These are phyloP conservation scores for Endotricha flammealis DNA, from an alignment of 2,888 invertebrate genomes.

Conservation along the genomic window DNA sequence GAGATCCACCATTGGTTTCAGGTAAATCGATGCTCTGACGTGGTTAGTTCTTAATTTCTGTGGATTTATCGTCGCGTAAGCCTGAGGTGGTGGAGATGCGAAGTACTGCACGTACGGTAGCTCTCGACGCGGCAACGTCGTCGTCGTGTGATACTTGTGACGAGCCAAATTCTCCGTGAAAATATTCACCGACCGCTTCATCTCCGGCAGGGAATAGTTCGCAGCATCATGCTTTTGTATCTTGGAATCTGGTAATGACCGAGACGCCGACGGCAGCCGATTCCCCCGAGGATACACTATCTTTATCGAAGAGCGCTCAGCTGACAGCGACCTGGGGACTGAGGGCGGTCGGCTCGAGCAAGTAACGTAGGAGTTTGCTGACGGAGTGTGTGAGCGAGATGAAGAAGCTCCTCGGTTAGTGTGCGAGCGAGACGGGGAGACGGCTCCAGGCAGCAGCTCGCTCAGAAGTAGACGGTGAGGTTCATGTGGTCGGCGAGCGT, in stretches of 20 bases:
- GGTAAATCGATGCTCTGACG: slow-evolving; percentile 34
- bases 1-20: slow-evolving; percentile 16
- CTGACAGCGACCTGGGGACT: not conserved
- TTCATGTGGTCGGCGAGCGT: slow-evolving; percentile 79
- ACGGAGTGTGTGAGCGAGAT: not conserved
- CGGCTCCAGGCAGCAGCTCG: slow-evolving; percentile 1
- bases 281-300: slow-evolving; percentile 7
- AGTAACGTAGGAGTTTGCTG: not conserved
- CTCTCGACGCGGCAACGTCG: not conserved
- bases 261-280: not conserved
- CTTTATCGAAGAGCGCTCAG: not conserved
- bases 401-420: no score
- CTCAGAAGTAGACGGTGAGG: slow-evolving; percentile 84
- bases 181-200: not conserved
- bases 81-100: slow-evolving; percentile 16
- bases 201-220: no score
- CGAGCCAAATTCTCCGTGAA: slow-evolving; percentile 4
- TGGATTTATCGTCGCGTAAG: slow-evolving; percentile 45
- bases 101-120: not conserved
- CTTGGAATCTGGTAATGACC: slow-evolving; percentile 5
- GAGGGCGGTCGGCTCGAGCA: slow-evolving; percentile 1
- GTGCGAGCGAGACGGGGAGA: not conserved
- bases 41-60: slow-evolving; percentile 34
- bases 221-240: no score
- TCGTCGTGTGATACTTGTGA: slow-evolving; percentile 1